These are phyloP conservation scores for Adelognathus sp. DNA, from an alignment of 2,888 invertebrate genomes.

Conservation along the genomic window DNA sequence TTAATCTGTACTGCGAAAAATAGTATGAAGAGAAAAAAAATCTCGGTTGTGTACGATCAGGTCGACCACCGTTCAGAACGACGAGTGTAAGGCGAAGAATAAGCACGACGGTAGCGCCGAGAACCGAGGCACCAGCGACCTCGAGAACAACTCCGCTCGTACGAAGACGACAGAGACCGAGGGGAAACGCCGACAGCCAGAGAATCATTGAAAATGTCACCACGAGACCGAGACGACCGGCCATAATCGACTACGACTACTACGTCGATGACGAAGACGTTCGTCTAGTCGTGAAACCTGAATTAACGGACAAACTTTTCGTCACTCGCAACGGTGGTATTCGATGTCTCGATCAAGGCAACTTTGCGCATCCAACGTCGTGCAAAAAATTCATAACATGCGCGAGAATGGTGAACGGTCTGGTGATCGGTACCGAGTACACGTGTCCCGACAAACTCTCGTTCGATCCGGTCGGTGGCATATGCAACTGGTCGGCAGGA, in stretches of 20 bases:
- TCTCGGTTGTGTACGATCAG: slow-evolving; percentile 65
- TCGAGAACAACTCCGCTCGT: slow-evolving; percentile 64
- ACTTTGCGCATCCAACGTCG: slow-evolving; percentile 94
- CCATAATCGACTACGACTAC: slow-evolving; percentile 85
- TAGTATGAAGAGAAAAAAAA: neutral
- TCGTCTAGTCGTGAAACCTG: slow-evolving; percentile 83
- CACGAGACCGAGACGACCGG: slow-evolving; percentile 73
- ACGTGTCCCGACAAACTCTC: slow-evolving; percentile 93
- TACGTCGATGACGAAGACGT: slow-evolving; percentile 86
- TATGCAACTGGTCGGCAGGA: slow-evolving; percentile 94
- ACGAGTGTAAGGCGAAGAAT: slow-evolving; percentile 75
- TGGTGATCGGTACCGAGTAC: slow-evolving; percentile 93
- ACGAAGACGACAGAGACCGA: slow-evolving; percentile 66
- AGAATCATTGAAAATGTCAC: slow-evolving; percentile 51
- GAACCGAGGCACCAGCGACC: slow-evolving; percentile 65
- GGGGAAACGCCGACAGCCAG: slow-evolving; percentile 51
- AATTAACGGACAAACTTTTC: slow-evolving; percentile 84
- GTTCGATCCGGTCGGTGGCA: slow-evolving; percentile 94
- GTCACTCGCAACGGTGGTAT: slow-evolving; percentile 85
- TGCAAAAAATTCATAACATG: slow-evolving; percentile 96
- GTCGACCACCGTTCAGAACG: slow-evolving; percentile 73
- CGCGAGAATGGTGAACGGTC: slow-evolving; percentile 90
- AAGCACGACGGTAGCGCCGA: slow-evolving; percentile 77
- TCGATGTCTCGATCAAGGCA: slow-evolving; percentile 93
- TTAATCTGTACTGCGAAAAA: neutral